phyloP scores from a whole-genome alignment of 1,140 invertebrate genomes.

The Leptonema lineaticorne region DNA sequence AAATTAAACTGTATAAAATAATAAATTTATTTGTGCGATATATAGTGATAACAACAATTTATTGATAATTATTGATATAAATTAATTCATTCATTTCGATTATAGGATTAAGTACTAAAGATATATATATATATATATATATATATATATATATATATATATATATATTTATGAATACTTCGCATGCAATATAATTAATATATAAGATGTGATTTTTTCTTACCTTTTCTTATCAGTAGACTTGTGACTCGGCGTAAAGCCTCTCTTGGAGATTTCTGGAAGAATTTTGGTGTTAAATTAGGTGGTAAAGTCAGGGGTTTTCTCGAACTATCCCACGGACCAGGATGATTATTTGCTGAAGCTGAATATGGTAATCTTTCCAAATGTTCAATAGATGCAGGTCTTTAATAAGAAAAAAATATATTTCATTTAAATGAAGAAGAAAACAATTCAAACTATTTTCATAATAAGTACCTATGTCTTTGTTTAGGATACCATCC shows the following conservation, averaged over 20 bases:
- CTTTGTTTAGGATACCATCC: constrained; percentile 81
- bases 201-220: constrained; percentile 42
- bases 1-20: too few species aligned
- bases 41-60: too few species aligned
- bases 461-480: constrained; percentile 48
- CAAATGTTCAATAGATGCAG: constrained; percentile 80
- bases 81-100: too few species aligned
- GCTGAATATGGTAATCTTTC: constrained; percentile 65
- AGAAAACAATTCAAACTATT: background rate
- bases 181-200: constrained; percentile 15
- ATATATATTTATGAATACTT: too few species aligned
- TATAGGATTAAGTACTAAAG: too few species aligned
- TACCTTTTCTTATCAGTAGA: constrained; percentile 82
- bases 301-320: constrained; percentile 81
- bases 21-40: too few species aligned
- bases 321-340: constrained; percentile 57
- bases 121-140: too few species aligned
- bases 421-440: background rate
- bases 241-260: constrained; percentile 81
- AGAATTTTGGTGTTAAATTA: constrained; percentile 80
- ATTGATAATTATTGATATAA: too few species aligned
- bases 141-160: too few species aligned
- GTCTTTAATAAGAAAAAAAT: constrained; percentile 50
- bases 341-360: constrained; percentile 52
- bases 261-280: constrained; percentile 81